Percentiles rank a stretch among this genome's conserved stretches.
These are phyloP conservation scores for Empis livida DNA, from an alignment of 2,888 invertebrate genomes.

Conservation along the genomic window DNA sequence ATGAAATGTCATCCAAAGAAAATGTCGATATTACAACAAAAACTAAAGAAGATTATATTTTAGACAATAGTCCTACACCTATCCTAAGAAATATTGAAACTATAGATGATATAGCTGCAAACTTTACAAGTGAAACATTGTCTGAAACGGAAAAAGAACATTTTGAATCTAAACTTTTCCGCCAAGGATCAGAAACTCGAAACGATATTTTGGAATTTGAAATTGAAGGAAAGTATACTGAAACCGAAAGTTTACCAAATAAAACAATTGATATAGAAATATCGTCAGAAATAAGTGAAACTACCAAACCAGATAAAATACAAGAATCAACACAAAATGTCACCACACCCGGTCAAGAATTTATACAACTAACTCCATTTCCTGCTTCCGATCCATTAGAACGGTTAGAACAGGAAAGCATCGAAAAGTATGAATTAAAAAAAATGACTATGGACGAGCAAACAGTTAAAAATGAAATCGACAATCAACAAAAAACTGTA, in stretches of 20 bases:
- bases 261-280: neutral
- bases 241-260: neutral
- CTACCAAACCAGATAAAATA: no score
- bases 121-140: neutral
- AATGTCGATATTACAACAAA: neutral
- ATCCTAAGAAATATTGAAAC: neutral
- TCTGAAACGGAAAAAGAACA: conserved; percentile 1
- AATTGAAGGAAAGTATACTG: conserved; percentile 6
- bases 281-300: neutral
- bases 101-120: neutral
- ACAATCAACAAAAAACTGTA: no score
- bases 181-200: conserved; percentile 32
- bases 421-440: no score
- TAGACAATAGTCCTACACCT: conserved; percentile 15
- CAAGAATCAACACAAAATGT: no score
- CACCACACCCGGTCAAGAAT: no score
- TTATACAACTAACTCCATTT: no score
- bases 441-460: no score
- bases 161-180: conserved; percentile 22
- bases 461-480: no score
- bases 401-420: no score
- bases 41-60: conserved; percentile 20
- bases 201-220: conserved; percentile 29
- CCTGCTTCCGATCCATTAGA: no score
- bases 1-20: no score